Evolutionary conservation across 2,888 invertebrate genomes (phyloP).

Genomic region (Spisula solida): DNA sequence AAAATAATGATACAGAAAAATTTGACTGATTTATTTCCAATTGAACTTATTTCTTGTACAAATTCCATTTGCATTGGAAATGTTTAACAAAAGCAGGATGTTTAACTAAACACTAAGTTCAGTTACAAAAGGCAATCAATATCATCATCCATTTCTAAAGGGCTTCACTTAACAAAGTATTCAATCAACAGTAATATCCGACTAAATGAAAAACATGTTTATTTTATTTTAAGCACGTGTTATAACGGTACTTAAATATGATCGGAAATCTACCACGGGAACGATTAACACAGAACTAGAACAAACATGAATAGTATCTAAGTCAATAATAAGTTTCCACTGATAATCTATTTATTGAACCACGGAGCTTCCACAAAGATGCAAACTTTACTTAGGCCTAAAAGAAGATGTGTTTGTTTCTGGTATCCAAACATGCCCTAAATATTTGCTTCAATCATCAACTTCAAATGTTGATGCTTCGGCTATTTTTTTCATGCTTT

Average conservation of each 20-base stretch:
- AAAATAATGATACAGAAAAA: too few species aligned
- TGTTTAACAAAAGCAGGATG: too few species aligned
- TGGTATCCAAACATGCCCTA: too few species aligned
- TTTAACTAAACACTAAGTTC: not conserved
- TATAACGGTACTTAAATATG: not conserved
- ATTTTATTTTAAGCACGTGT: not conserved
- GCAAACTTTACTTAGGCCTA: not conserved
- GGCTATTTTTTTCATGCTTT: too few species aligned
- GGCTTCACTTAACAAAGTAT: too few species aligned
- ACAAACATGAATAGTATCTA: conserved; percentile 9
- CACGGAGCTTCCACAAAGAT: not conserved
- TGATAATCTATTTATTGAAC: not conserved
- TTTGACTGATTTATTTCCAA: too few species aligned
- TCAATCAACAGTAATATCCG: too few species aligned
- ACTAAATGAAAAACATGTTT: not conserved
- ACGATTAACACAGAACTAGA: not conserved
- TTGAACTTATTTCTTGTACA: too few species aligned
- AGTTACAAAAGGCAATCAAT: not conserved
- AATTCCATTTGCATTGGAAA: too few species aligned
- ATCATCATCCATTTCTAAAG: not conserved
- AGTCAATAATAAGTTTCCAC: not conserved
- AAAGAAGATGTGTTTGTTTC: too few species aligned
- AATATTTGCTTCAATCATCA: too few species aligned
- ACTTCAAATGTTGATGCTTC: too few species aligned
- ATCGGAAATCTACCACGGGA: not conserved